A percentile compares a stretch with the other conserved stretches of the same genome.
These are phyloP conservation scores for Valencia hispanica DNA, from an alignment of 2,797 vertebrate species.

Conservation along the genomic window DNA sequence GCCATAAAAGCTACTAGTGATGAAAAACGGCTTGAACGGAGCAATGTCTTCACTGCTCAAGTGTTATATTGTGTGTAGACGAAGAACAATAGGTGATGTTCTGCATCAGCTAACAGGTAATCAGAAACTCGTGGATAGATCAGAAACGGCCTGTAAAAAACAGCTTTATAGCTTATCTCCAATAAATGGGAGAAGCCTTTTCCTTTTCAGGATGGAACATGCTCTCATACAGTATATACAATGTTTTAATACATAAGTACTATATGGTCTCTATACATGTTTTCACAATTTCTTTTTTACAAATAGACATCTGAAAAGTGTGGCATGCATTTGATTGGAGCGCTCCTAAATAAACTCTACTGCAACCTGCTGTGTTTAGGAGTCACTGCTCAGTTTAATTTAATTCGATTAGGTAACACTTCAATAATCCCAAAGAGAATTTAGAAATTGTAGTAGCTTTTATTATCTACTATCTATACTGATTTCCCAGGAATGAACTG, in stretches of 20 bases:
- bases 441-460: not conserved
- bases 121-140: not conserved
- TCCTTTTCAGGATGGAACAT: not conserved
- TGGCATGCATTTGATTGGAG: no score
- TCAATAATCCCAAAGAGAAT: not conserved
- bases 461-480: not conserved
- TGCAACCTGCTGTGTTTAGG: not conserved
- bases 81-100: not conserved
- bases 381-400: not conserved
- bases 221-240: not conserved
- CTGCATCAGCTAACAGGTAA: constrained; percentile 5
- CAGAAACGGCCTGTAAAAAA: constrained; percentile 2
- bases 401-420: not conserved
- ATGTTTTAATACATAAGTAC: not conserved
- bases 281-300: not conserved
- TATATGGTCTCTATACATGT: not conserved
- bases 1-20: not conserved
- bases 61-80: not conserved
- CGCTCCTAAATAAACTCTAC: not conserved
- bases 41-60: not conserved
- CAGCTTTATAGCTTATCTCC: not conserved
- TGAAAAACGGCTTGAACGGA: constrained; percentile 1
- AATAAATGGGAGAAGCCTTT: not conserved
- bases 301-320: no score
- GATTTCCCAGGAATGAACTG: not conserved